Conservation (phyloP, 2,888 invertebrate genomes). For the Torymus auratus region DNA sequence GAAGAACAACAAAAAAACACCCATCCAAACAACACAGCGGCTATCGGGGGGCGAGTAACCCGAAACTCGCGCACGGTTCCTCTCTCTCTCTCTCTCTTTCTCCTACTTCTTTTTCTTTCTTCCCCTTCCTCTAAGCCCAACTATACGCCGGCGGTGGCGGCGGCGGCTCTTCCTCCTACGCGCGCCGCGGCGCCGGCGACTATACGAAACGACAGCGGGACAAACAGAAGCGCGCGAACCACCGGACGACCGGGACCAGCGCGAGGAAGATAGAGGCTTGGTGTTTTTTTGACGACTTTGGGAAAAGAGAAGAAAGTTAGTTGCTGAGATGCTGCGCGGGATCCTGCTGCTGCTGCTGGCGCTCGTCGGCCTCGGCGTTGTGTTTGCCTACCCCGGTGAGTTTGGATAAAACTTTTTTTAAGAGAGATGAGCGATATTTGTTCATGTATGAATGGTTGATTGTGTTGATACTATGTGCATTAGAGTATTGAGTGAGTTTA, state of each 20-base stretch:
- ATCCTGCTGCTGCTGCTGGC: too few relatives aligned
- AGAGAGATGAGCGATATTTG: too few relatives aligned
- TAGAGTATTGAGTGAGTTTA: too few relatives aligned
- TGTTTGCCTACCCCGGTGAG: too few relatives aligned
- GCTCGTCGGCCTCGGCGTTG: too few relatives aligned
- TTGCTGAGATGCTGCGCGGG: too few relatives aligned
- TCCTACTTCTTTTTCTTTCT: background rate
- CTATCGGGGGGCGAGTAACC: constrained; percentile 9
- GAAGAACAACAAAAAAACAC: too few relatives aligned
- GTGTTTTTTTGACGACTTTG: background rate
- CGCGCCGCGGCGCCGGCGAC: constrained; percentile 17
- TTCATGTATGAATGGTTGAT: too few relatives aligned
- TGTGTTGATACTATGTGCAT: too few relatives aligned
- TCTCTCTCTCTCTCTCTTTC: constrained; percentile 11
- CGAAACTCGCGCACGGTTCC: constrained; percentile 7
- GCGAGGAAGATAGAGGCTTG: background rate
- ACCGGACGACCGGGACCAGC: constrained; percentile 3
- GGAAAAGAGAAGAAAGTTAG: too few relatives aligned
- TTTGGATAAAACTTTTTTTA: too few relatives aligned
- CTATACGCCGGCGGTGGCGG: background rate
- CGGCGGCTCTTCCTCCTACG: constrained; percentile 36
- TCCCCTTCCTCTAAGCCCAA: background rate
- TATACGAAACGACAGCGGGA: background rate
- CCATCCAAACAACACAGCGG: too few relatives aligned
- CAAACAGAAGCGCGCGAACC: constrained; percentile 54